A percentile compares a stretch with the other conserved stretches of the same genome.
phyloP scores from a whole-genome alignment of 2,797 vertebrate genomes.

The Antennarius maculatus region DNA sequence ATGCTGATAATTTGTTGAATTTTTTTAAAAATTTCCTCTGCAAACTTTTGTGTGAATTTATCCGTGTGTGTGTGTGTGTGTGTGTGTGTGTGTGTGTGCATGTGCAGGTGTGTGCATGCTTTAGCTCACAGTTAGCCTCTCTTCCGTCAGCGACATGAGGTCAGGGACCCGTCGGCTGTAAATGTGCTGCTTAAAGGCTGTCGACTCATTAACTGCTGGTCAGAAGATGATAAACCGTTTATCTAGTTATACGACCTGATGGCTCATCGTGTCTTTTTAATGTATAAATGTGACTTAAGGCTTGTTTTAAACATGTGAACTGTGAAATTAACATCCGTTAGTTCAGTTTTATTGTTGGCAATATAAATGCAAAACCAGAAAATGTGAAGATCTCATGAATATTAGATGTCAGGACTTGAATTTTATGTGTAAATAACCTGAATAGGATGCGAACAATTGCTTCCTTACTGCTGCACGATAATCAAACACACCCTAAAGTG shows the following conservation, averaged over 20 bases:
- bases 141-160: conserved; percentile 32
- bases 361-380: conserved; percentile 20
- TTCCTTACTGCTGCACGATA: conserved; percentile 48
- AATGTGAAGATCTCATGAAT: conserved; percentile 24
- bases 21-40: conserved; percentile 18
- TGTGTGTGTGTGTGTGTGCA: conserved; percentile 18
- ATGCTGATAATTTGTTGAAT: not conserved
- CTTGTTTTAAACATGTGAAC: conserved; percentile 8
- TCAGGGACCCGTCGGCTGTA: conserved; percentile 55
- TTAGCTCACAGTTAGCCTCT: conserved; percentile 18
- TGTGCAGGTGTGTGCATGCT: conserved; percentile 10
- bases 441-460: conserved; percentile 12
- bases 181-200: conserved; percentile 25
- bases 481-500: conserved; percentile 31
- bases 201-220: conserved; percentile 62
- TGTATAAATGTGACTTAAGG: conserved; percentile 31
- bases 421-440: conserved; percentile 16
- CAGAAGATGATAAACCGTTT: conserved; percentile 39
- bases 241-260: conserved; percentile 6
- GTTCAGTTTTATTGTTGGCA: conserved; percentile 5
- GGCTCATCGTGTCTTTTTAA: conserved; percentile 14
- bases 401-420: conserved; percentile 46
- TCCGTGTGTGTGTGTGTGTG: conserved; percentile 17
- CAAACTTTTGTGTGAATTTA: conserved; percentile 16
- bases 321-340: not conserved